These are phyloP conservation scores for Lasioglossum pauxillum DNA, from an alignment of 2,888 invertebrate species.

Conservation along the genomic window DNA sequence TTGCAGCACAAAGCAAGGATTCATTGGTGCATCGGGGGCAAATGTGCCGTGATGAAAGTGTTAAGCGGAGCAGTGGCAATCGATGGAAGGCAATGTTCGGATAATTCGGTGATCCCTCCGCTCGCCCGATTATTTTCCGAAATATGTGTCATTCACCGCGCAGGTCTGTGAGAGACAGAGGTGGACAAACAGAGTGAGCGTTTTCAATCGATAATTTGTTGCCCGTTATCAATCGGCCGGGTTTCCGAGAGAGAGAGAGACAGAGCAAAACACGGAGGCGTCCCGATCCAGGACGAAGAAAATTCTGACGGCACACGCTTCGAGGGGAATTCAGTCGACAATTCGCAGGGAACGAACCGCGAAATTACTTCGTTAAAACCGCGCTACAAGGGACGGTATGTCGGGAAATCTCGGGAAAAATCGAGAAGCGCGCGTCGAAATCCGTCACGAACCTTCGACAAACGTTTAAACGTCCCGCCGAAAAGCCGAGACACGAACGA, in stretches of 20 bases:
- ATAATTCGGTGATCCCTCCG: neutral
- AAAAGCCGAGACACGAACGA: neutral
- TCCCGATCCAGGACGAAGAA: conserved; percentile 17
- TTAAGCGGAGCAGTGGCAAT: neutral
- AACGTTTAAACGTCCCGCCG: conserved; percentile 7
- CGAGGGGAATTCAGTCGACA: neutral
- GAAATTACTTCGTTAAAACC: conserved; percentile 16
- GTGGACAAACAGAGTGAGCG: neutral
- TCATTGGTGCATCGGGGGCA: neutral
- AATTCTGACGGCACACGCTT: conserved; percentile 21
- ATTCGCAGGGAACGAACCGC: conserved; percentile 1
- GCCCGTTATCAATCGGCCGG: conserved; percentile 36
- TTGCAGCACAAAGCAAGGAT: neutral
- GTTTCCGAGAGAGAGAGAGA: neutral
- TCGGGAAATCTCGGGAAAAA: neutral
- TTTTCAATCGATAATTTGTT: conserved; percentile 46
- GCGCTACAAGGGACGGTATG: neutral
- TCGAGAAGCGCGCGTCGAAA: neutral
- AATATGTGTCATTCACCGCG: conserved; percentile 30
- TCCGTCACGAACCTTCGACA: neutral
- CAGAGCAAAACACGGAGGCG: neutral
- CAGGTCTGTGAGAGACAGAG: conserved; percentile 9
- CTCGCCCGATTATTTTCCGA: conserved; percentile 20
- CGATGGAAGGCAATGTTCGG: neutral
- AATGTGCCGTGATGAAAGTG: neutral